Evolutionary conservation across 2,888 invertebrate species (phyloP).

Genomic region (Idaea biselata): DNA sequence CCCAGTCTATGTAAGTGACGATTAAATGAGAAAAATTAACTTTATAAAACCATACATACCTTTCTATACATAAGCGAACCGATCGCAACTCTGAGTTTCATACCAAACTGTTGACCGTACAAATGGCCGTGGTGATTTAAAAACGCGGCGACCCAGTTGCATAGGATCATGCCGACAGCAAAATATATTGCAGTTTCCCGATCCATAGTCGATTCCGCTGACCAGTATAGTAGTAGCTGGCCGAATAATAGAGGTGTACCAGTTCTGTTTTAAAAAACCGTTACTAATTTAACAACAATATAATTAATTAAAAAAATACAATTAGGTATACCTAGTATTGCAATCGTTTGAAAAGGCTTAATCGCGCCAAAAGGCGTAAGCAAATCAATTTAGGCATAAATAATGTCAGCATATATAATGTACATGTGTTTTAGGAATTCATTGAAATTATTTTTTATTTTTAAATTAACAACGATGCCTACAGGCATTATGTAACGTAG

Average conservation of each 20-base stretch:
- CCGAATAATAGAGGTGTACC: constrained; percentile 83
- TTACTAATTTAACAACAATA: neutral
- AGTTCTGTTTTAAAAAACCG: constrained; percentile 64
- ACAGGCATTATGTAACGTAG: neutral
- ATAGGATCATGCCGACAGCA: constrained; percentile 66
- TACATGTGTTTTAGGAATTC: no score
- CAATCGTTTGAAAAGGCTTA: no score
- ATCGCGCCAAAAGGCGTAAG: neutral
- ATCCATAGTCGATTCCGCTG: constrained; percentile 68
- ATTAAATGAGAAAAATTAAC: neutral
- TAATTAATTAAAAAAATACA: no score
- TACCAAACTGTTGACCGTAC: constrained; percentile 83
- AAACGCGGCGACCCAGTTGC: constrained; percentile 74
- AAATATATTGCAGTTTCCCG: constrained; percentile 79
- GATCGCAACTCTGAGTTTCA: constrained; percentile 86
- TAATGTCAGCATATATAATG: no score
- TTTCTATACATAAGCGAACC: constrained; percentile 89
- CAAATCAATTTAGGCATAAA: no score
- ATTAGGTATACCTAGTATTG: no score
- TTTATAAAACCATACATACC: constrained; percentile 60
- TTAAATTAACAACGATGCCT: neutral
- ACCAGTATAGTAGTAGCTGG: constrained; percentile 71
- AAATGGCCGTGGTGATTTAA: constrained; percentile 87
- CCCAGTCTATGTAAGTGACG: neutral
- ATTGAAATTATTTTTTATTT: neutral